Evolutionary conservation across 2,888 invertebrate species (phyloP), one percentile per base, ranked within the genome.

Genomic region (Ariolimax columbianus): DNA sequence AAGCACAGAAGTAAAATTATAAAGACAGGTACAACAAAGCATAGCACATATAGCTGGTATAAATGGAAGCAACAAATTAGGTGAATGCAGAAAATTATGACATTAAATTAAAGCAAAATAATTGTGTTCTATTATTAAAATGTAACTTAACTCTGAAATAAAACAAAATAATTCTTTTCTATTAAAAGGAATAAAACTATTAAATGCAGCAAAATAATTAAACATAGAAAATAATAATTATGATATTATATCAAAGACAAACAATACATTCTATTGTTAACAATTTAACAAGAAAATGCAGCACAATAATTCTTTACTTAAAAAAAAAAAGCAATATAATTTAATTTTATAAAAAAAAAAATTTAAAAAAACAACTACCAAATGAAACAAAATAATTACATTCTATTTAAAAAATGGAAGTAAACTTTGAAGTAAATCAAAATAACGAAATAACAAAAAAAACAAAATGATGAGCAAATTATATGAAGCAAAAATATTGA

Each of bases 21-120:
- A 43, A n/a, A 38, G 38, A 72, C 11, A 43, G n/a, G 7, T 43
- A 14, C 23, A 43, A 43, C 9, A 40, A 72, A 72, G 72, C 72
- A 72, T 33, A 19, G 55, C 77, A 47, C 77, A 77, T 77, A 33
- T 77, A 43, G 51, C 33, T 33, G 55, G 36, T 77, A 33, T 36
- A 77, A 75, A 77, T 36, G 26, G 55, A 55, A 51, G 51, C 47
- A 36, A 47, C 9, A 75, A 75, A 47, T 40, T 23, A 47, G 26
- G 40, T 40, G 26, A 72, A 40, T 4, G 38, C 38, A 70, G 17
- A 19, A 38, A 38, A 40, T 3, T 26, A 30, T 3, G 23, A 75
- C 47, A 75, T 75, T n/a, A 38, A 6, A 47, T 17, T 14, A 43
- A 30, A 17, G n/a, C 14, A 75, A 75, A 75, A 26, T 43, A 75